Evolutionary conservation across 2,888 invertebrate genomes (phyloP).

Genomic region (Megalurothrips usitatus): DNA sequence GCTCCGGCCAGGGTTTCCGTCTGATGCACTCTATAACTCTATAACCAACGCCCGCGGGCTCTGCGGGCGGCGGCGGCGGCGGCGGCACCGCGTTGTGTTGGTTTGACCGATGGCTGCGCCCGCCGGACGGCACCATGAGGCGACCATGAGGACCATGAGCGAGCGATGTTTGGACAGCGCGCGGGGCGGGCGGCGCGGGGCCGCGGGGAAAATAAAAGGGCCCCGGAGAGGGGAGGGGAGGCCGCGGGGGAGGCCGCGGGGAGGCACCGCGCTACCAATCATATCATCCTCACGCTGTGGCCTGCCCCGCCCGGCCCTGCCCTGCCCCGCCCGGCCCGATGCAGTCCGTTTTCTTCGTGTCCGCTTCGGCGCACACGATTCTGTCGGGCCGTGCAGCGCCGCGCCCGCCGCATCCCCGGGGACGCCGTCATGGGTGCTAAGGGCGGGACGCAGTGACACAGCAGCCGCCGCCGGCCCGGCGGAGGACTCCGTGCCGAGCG

Average conservation of each 20-base stretch:
- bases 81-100: not conserved
- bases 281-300: not conserved
- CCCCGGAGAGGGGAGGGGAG: too few species aligned
- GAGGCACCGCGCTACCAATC: too few species aligned
- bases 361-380: conserved; percentile 21
- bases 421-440: too few species aligned
- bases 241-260: too few species aligned
- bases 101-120: conserved; percentile 17
- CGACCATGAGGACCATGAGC: not conserved
- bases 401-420: too few species aligned
- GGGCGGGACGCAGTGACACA: too few species aligned
- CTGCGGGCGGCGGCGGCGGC: not conserved
- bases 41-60: not conserved
- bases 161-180: conserved; percentile 19
- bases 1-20: not conserved
- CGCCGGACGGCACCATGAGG: too few species aligned
- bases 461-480: too few species aligned
- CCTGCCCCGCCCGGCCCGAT: not conserved
- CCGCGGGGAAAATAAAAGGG: not conserved
- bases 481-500: too few species aligned
- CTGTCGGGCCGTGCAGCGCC: not conserved
- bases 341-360: not conserved
- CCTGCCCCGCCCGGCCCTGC: conserved; percentile 3
- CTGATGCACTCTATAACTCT: too few species aligned
- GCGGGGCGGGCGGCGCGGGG: not conserved